Base-by-base conservation (phyloP, 2,888 invertebrate genomes). In the Ophion costatus region DNA sequence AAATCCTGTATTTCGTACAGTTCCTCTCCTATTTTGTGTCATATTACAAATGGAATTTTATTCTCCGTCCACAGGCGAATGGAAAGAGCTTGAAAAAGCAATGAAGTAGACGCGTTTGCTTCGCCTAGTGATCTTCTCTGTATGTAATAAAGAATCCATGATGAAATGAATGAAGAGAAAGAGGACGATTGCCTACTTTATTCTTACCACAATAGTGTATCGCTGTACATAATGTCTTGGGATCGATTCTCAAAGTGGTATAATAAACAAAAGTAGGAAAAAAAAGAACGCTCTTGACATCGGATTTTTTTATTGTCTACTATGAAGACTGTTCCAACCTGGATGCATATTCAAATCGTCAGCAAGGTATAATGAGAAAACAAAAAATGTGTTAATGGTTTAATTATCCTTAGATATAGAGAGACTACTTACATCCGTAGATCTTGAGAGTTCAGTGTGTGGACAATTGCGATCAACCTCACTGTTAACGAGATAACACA, bases 31-130 rank as follows among this genome's bases (percentile, higher is more conserved):
- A 1, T 74, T 66, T 42, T 24, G 17, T 76, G 2, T 9, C 17
- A 56, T 66, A 63, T 33, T 29, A 70, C 69, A 56, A 77, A 73
- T 83, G 64, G 82, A 86, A 87, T 57, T 89, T 94, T 94, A 81
- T 70, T 73, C 86, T 70, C 86, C 88, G 89, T 89, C 64, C 80
- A 89, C 94, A 95, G 95, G 93, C 11, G 95, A 95, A 92, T 79
- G 94, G 29, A 94, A 94, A 88, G 14, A 42, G 7, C 87, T 87
- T 7, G 87, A 86, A 80, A 71, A 57, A 33, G 63, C 76, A 57
- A 63, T 87, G 78, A 86, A 84, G 69, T 86, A 78, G 56, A 79
- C 7, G 33, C 17, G 22, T 24, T 61, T 42, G n/a, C 70, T 73
- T 81, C 64, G 33, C 24, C 63, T 87, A 87, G 86, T 87, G 81